A percentile compares a stretch with the other conserved stretches of the same genome.
Conservation (phyloP, 2,797 vertebrate species). For the Dromococcyx pavoninus region DNA sequence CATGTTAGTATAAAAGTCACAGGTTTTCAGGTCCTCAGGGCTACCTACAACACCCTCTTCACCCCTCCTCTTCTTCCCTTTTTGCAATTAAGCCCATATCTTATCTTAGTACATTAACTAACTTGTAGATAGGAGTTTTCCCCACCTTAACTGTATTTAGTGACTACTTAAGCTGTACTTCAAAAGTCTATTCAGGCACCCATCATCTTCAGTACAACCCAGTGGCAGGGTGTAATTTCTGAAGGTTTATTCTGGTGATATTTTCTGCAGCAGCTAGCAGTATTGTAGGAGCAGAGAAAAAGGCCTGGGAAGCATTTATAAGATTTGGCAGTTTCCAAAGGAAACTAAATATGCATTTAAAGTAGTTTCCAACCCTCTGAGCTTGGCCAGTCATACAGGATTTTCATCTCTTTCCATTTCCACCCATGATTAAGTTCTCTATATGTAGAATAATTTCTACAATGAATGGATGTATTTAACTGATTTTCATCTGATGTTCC, state of each 20-base stretch:
- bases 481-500: conserved; percentile 27
- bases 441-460: conserved; percentile 28
- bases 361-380: conserved; percentile 12
- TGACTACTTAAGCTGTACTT: not conserved
- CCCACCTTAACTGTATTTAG: not conserved
- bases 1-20: not conserved
- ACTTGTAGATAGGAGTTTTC: not conserved
- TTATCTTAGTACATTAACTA: not conserved
- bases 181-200: conserved; percentile 3
- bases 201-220: not conserved
- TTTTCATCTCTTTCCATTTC: conserved; percentile 41
- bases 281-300: not conserved
- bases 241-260: not conserved
- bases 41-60: not conserved
- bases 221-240: conserved; percentile 16
- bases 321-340: conserved; percentile 48
- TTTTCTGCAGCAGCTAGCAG: conserved; percentile 7
- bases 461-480: conserved; percentile 28
- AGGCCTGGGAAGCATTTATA: conserved; percentile 16
- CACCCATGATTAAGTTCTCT: conserved; percentile 46
- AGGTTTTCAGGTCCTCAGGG: not conserved
- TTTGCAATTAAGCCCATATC: not conserved
- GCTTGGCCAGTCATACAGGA: conserved; percentile 35
- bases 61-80: not conserved
- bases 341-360: not conserved